These are phyloP conservation scores for Hypolimnas misippus DNA, from an alignment of 2,888 invertebrate species.

Conservation along the genomic window DNA sequence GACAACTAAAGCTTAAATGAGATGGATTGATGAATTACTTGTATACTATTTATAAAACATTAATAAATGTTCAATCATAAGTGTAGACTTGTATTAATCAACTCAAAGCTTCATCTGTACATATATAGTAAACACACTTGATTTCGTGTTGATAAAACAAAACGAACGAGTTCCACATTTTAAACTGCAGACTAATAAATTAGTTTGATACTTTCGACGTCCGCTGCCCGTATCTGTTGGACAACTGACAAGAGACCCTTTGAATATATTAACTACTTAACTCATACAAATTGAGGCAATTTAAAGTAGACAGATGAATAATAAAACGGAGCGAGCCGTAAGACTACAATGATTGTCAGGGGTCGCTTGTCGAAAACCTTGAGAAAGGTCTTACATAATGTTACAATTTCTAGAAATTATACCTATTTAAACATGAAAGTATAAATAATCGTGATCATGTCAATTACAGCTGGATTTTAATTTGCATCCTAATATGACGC, in stretches of 20 bases:
- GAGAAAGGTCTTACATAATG: conserved; percentile 21
- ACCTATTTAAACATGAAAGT: background rate
- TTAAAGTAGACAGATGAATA: conserved; percentile 42
- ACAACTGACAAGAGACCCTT: conserved; percentile 40
- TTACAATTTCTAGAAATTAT: background rate
- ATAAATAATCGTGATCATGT: background rate
- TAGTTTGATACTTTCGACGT: conserved; percentile 32
- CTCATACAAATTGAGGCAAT: conserved; percentile 40
- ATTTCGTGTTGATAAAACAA: background rate
- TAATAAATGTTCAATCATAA: background rate
- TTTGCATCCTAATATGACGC: too few species aligned
- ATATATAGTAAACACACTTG: background rate
- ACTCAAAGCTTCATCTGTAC: background rate
- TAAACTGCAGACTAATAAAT: conserved; percentile 22
- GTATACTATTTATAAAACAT: too few species aligned
- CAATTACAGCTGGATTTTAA: background rate
- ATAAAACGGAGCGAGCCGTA: conserved; percentile 31
- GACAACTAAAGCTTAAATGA: too few species aligned
- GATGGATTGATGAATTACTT: too few species aligned
- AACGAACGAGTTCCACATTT: conserved; percentile 17
- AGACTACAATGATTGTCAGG: conserved; percentile 39
- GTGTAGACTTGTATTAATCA: background rate
- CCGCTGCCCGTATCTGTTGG: conserved; percentile 36
- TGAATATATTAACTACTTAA: conserved; percentile 41
- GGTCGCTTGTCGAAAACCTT: conserved; percentile 29